These are phyloP conservation scores for Dromiciops gliroides DNA, from an alignment of 2,113 vertebrate genomes.

Conservation along the genomic window DNA sequence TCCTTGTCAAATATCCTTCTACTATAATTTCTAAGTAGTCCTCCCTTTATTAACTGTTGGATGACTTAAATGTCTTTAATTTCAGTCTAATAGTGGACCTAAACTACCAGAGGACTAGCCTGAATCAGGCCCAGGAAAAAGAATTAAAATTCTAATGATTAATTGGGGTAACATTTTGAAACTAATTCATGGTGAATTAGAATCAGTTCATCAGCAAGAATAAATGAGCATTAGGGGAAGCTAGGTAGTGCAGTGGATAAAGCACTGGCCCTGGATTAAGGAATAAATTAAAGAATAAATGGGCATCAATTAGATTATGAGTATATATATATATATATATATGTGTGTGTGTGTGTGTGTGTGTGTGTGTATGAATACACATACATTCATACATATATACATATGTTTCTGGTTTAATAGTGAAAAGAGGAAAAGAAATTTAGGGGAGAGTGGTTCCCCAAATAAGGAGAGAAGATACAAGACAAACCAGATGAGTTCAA, in stretches of 20 bases:
- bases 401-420: background rate
- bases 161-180: background rate
- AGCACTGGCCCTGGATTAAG: too few relatives aligned
- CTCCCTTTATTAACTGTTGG: too few relatives aligned
- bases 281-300: too few relatives aligned
- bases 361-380: too few relatives aligned
- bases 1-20: background rate
- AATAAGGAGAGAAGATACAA: background rate
- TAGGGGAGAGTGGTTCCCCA: background rate
- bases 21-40: background rate
- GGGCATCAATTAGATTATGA: too few relatives aligned
- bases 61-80: background rate
- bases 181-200: background rate
- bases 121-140: background rate
- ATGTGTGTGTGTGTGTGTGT: too few relatives aligned
- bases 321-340: too few relatives aligned
- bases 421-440: background rate
- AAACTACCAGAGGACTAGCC: background rate
- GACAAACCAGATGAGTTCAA: background rate
- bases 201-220: background rate
- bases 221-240: too few relatives aligned
- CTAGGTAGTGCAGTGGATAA: too few relatives aligned
- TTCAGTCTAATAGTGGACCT: background rate
- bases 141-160: background rate
- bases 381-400: too few relatives aligned